These are phyloP conservation scores for Hycleus phaleratus DNA, from an alignment of 1,140 invertebrate genomes.

Conservation along the genomic window DNA sequence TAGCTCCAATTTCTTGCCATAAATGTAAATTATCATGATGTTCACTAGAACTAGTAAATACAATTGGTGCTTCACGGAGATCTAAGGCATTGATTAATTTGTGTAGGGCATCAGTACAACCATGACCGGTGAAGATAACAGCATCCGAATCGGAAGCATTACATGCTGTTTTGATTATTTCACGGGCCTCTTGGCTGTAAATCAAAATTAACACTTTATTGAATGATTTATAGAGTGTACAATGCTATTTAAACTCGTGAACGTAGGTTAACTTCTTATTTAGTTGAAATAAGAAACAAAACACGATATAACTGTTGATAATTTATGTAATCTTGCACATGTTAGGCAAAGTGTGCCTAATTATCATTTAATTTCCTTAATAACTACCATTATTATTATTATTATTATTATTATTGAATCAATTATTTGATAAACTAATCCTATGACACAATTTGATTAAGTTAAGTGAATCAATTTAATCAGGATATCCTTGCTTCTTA, in stretches of 20 bases:
- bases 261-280: too few relatives aligned
- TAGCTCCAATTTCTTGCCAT: conserved; percentile 72
- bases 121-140: conserved; percentile 71
- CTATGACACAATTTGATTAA: conserved; percentile 13
- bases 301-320: too few relatives aligned
- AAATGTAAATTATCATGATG: conserved; percentile 77
- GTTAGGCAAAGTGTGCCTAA: too few relatives aligned
- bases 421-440: not conserved
- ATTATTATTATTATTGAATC: too few relatives aligned
- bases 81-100: conserved; percentile 60
- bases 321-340: too few relatives aligned
- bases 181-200: conserved; percentile 69
- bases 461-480: conserved; percentile 11
- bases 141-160: conserved; percentile 77
- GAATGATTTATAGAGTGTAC: not conserved
- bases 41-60: conserved; percentile 81
- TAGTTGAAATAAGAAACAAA: too few relatives aligned
- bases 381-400: too few relatives aligned
- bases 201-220: conserved; percentile 12
- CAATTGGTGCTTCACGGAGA: conserved; percentile 52
- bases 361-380: too few relatives aligned
- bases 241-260: too few relatives aligned
- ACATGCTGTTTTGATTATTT: conserved; percentile 71
- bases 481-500: conserved; percentile 8
- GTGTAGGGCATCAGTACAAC: conserved; percentile 64